These are phyloP conservation scores for Lanistes nyassanus DNA, from an alignment of 1,140 invertebrate species.

Conservation along the genomic window DNA sequence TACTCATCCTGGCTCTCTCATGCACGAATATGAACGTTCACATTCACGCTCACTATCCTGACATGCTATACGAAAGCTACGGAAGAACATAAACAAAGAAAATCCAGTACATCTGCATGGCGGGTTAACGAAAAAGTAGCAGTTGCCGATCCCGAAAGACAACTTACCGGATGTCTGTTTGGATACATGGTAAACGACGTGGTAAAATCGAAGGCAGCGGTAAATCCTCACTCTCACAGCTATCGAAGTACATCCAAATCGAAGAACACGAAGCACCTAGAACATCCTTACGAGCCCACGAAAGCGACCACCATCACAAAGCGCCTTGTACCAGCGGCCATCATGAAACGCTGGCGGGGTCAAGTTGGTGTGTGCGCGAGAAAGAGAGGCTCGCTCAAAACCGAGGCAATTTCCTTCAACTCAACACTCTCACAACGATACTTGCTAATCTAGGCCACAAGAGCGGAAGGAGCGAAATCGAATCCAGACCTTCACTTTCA, in stretches of 20 bases:
- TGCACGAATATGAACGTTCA: not conserved
- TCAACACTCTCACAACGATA: slow-evolving; percentile 19
- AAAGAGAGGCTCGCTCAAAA: slow-evolving; percentile 24
- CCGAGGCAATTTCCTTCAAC: slow-evolving; percentile 18
- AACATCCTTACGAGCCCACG: slow-evolving; percentile 17
- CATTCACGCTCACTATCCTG: too few species aligned
- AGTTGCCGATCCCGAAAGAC: not conserved
- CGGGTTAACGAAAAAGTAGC: slow-evolving; percentile 8
- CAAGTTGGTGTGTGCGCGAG: slow-evolving; percentile 28
- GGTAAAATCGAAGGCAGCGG: not conserved
- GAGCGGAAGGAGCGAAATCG: not conserved
- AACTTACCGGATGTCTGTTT: slow-evolving; percentile 66
- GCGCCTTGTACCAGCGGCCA: slow-evolving; percentile 19
- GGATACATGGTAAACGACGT: slow-evolving; percentile 60
- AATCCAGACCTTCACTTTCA: slow-evolving; percentile 17
- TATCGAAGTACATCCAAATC: slow-evolving; percentile 19
- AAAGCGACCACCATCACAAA: slow-evolving; percentile 22
- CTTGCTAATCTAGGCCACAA: slow-evolving; percentile 26
- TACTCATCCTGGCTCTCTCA: not conserved
- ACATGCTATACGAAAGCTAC: too few species aligned
- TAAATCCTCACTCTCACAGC: slow-evolving; percentile 18
- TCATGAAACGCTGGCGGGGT: slow-evolving; percentile 27
- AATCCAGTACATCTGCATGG: slow-evolving; percentile 8
- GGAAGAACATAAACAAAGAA: slow-evolving; percentile 17
- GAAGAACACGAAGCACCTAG: slow-evolving; percentile 2